Base-by-base conservation (phyloP, 2,888 invertebrate species). In the Lysandra coridon region DNA sequence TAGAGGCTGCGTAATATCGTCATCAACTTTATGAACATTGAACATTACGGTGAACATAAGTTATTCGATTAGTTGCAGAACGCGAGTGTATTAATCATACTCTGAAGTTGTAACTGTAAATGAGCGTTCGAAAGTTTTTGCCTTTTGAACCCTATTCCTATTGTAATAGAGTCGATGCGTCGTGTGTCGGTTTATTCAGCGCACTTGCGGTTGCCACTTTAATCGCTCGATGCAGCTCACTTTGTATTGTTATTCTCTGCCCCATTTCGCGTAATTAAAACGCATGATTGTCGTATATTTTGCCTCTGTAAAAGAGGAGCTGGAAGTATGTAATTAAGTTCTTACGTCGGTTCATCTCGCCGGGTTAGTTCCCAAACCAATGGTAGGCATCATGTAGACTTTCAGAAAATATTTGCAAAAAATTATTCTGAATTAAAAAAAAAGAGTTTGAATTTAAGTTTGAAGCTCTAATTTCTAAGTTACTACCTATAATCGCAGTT, bases 221-320 rank as follows among this genome's bases (percentile, higher is more conserved):
- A 69, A 69, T 69, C 69, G 69, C 69, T 33, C 69, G 69, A 69
- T 69, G 14, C 69, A 69, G 69, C 69, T 69, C 69, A 69, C 69
- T 69, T 69, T 69, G 69, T 69, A 69, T 69, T 69, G 69, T 69
- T 69, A 69, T 69, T 69, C 69, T 69, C 33, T 69, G 69, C 69
- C 33, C 69, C 33, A 69, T 69, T 69, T 69, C 69, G 69, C 69
- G 33, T 33, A 69, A 69, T 69, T 69, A 69, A 69, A 69, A 69
- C 69, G 33, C 33, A 69, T 69, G 5, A 69, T 69, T 33, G 69
- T 69, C 69, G 33, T 33, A 33, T 69, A 69, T 69, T 69, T 69
- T 69, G 1, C 53, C 12, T 53, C 53, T 12, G 53, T 14, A 14
- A 53, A 14, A 1, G 53, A 14, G 53, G 14, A 53, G 44, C 44